These are phyloP conservation scores for Oppia nitens DNA, from an alignment of 1,140 invertebrate genomes.

Conservation along the genomic window DNA sequence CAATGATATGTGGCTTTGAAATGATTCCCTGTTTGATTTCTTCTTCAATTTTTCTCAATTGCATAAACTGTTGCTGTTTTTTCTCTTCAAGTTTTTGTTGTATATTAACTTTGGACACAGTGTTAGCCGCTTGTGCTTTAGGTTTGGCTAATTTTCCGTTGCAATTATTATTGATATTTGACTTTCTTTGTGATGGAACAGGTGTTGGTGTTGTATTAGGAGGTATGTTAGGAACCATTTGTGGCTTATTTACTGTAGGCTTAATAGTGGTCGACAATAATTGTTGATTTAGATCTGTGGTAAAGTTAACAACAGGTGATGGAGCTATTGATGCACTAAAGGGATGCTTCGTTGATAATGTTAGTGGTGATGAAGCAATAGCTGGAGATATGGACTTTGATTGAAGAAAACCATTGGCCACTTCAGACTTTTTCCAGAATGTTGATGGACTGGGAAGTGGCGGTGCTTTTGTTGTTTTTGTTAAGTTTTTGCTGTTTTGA, in stretches of 20 bases:
- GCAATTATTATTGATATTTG: too few species aligned
- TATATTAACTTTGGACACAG: conserved; percentile 59
- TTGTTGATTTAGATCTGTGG: background rate
- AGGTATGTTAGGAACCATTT: too few species aligned
- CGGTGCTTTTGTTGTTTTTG: background rate
- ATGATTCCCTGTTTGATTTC: conserved; percentile 63
- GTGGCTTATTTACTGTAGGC: too few species aligned
- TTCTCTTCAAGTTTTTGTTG: conserved; percentile 71
- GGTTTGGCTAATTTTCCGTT: too few species aligned
- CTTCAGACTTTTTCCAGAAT: conserved; percentile 7
- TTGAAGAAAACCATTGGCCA: background rate
- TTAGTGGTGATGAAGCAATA: background rate
- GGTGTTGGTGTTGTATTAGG: background rate
- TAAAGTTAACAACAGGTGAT: background rate
- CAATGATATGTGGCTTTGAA: conserved; percentile 34
- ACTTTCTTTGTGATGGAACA: background rate
- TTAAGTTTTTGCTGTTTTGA: background rate
- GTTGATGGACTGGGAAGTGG: background rate
- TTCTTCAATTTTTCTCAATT: conserved; percentile 56
- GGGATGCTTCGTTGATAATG: background rate
- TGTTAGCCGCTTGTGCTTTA: conserved; percentile 39
- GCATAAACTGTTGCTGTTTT: conserved; percentile 66
- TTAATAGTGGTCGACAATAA: background rate
- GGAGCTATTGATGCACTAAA: conserved; percentile 32
- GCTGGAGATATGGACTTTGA: background rate